Conservation (phyloP, 2,113 vertebrate species). For the Scortum barcoo region DNA sequence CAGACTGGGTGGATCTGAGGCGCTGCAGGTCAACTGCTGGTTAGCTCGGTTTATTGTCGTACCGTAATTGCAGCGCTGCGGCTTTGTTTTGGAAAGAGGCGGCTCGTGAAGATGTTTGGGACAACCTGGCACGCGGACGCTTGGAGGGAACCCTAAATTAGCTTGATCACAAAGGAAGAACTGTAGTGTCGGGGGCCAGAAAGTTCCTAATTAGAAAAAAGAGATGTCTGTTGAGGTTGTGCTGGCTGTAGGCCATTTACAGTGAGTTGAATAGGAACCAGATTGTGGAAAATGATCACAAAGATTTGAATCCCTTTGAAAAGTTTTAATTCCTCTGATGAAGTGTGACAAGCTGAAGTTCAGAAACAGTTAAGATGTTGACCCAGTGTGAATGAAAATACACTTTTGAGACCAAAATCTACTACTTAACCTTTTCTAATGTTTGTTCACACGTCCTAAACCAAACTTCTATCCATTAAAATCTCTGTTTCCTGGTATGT, state of each 20-base stretch:
- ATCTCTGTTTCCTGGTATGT: neutral
- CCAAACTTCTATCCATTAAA: neutral
- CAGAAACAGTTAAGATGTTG: constrained; percentile 22
- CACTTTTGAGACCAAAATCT: neutral
- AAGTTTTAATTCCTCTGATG: constrained; percentile 47
- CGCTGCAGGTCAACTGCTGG: constrained; percentile 56
- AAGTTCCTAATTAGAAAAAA: constrained; percentile 65
- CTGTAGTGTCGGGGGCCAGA: constrained; percentile 41
- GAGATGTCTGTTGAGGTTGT: constrained; percentile 50
- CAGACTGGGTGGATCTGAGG: constrained; percentile 49
- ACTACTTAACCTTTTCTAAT: constrained; percentile 4
- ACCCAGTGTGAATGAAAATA: constrained; percentile 21
- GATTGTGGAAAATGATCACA: constrained; percentile 52
- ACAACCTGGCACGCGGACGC: constrained; percentile 54
- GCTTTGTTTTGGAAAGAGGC: constrained; percentile 73
- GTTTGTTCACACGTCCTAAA: constrained; percentile 4
- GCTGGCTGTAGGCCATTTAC: constrained; percentile 40
- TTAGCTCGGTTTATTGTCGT: constrained; percentile 61
- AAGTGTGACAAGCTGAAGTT: constrained; percentile 54
- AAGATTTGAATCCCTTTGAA: constrained; percentile 38
- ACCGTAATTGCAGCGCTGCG: constrained; percentile 68
- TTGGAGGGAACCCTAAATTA: constrained; percentile 66
- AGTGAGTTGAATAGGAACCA: constrained; percentile 52
- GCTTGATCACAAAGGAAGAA: constrained; percentile 59
- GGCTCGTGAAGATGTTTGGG: constrained; percentile 66